Evolutionary conservation across 2,113 vertebrate genomes (phyloP), one percentile per base, ranked within the genome.

Genomic region (Galbula dea): DNA sequence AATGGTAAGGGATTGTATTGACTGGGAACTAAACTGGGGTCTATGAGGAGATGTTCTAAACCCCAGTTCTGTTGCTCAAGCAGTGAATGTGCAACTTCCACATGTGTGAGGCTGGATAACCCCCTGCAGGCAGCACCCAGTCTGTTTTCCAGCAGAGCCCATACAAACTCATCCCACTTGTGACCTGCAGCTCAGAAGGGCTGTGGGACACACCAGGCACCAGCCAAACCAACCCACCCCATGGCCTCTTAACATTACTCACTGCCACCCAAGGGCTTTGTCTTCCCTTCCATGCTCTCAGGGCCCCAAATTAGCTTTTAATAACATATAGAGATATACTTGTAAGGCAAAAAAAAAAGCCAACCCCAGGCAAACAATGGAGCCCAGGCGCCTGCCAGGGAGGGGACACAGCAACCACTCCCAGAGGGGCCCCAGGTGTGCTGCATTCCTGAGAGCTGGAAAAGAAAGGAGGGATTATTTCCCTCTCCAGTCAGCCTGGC

Each of bases 331-430:
- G 13, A 30, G 29, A n/a, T n/a, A 7, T 36, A 67, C n/a, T n/a
- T n/a, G n/a, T n/a, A n/a, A n/a, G n/a, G n/a, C n/a, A n/a, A n/a
- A 20, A 22, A 46, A 74, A 82, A 34, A n/a, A 20, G 15, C 24
- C 62, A 77, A 36, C 82, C n/a, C 87, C 46, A 24, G 63, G 85
- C 91, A 96, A 96, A 94, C 91, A 96, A 76, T 7, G 48, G 15
- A 9, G 59, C 41, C 74, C 48, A 9, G 74, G 90, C 48, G 2
- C 61, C 90, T 3, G 29, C 66, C n/a, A 0, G 84, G 89, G n/a
- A n/a, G n/a, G n/a, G n/a, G n/a, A n/a, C n/a, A 92, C 48, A 12
- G 94, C 94, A 96, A 96, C 95, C 91, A 91, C 84, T 91, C 36
- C 69, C 26, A 1, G 17, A 89, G 82, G 75, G 78, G 67, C 89